These are phyloP conservation scores for Buceros bicornis DNA, from an alignment of 2,797 vertebrate species.

Conservation along the genomic window DNA sequence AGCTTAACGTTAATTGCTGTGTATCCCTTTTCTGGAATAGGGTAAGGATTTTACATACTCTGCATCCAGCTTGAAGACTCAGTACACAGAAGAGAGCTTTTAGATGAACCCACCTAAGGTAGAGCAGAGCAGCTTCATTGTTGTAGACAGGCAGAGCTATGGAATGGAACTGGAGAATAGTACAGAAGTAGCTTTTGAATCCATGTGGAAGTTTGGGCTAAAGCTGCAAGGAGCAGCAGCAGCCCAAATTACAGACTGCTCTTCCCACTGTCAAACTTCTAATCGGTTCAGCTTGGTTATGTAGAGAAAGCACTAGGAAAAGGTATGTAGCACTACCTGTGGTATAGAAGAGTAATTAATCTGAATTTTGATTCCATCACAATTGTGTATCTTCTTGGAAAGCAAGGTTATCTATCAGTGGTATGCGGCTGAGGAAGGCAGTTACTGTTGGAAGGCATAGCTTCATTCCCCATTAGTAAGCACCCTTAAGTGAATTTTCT, in stretches of 20 bases:
- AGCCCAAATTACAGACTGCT: background rate
- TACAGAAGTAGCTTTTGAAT: background rate
- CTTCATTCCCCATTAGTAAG: background rate
- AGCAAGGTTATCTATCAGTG: background rate
- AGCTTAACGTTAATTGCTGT: background rate
- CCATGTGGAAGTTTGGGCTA: background rate
- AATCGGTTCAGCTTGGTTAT: background rate
- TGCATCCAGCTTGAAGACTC: background rate
- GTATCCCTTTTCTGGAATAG: background rate
- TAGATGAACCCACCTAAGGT: background rate
- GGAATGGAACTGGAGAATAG: background rate
- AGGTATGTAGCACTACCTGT: background rate
- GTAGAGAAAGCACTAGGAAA: background rate
- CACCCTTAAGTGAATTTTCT: background rate
- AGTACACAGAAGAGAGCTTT: background rate
- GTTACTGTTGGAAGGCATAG: background rate
- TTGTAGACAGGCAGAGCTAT: background rate
- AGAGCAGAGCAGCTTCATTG: background rate
- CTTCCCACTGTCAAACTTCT: background rate
- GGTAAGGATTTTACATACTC: background rate
- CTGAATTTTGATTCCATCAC: background rate
- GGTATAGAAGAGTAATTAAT: background rate
- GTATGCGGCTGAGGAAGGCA: background rate
- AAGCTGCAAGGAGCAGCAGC: background rate
- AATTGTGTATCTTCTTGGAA: background rate